Base-by-base conservation (phyloP, 2,888 invertebrate species). In the Epistrophe grossulariae region DNA sequence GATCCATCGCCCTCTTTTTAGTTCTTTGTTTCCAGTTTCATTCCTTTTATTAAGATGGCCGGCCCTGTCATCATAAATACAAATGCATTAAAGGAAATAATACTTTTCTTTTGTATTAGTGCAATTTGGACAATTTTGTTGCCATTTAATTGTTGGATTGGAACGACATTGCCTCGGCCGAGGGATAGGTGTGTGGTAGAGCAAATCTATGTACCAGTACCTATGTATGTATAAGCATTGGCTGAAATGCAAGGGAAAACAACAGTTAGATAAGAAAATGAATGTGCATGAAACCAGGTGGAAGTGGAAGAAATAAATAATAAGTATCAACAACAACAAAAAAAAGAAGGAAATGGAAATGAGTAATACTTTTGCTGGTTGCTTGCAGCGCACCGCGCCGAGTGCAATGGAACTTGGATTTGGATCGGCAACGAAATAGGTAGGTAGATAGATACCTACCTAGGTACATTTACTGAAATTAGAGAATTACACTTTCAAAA, bases 81-180 rank as follows among this genome's bases (percentile, higher is more conserved):
- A 38, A 60, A 40, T 40, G 43, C 43, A 62, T 19, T 62, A 10
- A 45, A 62, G 43, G 24, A 62, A 43, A 43, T 48, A 24, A 35
- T 50, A 50, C 15, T 50, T 50, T 68, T 50, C 68, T 43, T 45
- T 62, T 62, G 83, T 64, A 43, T 64, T 71, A 40, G 74, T 79
- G 79, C 70, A 81, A 77, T 77, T 84, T 84, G 74, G 76, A 84
- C 70, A 83, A 59, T 74, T 84, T 84, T 84, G 80, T 81, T 81
- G 76, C 72, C 38, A 68, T 84, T 84, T 55, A 50, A 28, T 55
- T 64, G 13, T 45, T 72, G 52, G 40, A 45, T 28, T 45, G 15
- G 7, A 76, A 31, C 24, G 28, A 28, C 15, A 35, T 43, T 24
- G 38, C 11, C 19, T 4, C n/a, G 40, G 19, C 40, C 9, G 19